phyloP scores from a whole-genome alignment of 2,113 vertebrate genomes.

The Urocitellus parryii region DNA sequence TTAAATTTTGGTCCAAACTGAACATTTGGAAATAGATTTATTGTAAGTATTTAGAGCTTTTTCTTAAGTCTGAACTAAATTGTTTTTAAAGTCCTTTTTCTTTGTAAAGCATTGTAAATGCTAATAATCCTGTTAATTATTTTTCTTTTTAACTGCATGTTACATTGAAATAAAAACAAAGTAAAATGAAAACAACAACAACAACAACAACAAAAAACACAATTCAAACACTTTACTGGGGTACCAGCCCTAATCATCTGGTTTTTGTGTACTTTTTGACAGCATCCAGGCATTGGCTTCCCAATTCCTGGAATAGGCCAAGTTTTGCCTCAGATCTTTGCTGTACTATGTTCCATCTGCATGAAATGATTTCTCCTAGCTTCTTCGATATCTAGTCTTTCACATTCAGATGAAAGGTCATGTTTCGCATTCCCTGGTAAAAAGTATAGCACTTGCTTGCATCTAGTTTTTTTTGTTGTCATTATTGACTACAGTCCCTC shows the following conservation, averaged over 20 bases:
- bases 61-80: conserved; percentile 78
- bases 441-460: neutral
- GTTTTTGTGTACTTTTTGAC: neutral
- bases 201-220: too few species aligned
- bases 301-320: neutral
- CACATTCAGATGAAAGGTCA: neutral
- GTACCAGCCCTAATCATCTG: neutral
- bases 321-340: neutral
- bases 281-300: neutral
- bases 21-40: conserved; percentile 76
- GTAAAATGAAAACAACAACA: conserved; percentile 66
- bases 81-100: conserved; percentile 80
- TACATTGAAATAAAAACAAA: conserved; percentile 85
- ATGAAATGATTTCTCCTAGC: neutral
- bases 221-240: neutral
- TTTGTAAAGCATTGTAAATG: conserved; percentile 85
- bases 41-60: conserved; percentile 75
- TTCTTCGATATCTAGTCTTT: neutral
- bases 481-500: neutral
- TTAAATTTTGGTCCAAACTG: conserved; percentile 74
- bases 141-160: conserved; percentile 78
- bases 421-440: neutral
- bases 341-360: neutral
- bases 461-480: neutral
- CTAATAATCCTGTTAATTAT: conserved; percentile 79